A percentile compares a stretch with the other conserved stretches of the same genome.
These are phyloP conservation scores for Phenganax marumi DNA, from an alignment of 92 coral and sea anemone species.

Conservation along the genomic window DNA sequence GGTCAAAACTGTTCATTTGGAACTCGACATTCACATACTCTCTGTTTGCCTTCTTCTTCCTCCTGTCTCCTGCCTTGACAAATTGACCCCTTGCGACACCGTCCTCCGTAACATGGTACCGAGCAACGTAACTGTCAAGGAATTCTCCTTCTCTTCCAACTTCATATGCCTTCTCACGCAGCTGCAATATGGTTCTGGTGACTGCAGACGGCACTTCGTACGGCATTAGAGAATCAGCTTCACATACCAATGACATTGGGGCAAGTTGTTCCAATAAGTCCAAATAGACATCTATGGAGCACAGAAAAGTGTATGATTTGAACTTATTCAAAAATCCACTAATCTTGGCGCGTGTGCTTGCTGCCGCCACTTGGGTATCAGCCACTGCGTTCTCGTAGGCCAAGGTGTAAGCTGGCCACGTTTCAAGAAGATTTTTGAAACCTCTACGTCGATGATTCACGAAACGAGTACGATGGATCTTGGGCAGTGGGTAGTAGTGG, in stretches of 20 bases:
- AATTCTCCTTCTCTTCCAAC: constrained; percentile 24
- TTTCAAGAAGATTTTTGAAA: constrained; percentile 42
- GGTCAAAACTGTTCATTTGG: constrained; percentile 6
- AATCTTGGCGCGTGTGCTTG: constrained; percentile 36
- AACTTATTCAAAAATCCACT: constrained; percentile 43
- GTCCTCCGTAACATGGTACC: constrained; percentile 24
- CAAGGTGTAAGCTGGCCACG: constrained; percentile 45
- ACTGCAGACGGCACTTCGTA: constrained; percentile 44
- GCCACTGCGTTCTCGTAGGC: constrained; percentile 43
- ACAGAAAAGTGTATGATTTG: constrained; percentile 44
- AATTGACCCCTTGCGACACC: constrained; percentile 31
- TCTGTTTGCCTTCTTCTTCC: constrained; percentile 29
- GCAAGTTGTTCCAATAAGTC: constrained; percentile 50
- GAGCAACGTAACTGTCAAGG: constrained; percentile 20
- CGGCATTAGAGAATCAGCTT: constrained; percentile 44
- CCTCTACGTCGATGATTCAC: constrained; percentile 52
- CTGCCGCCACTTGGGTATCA: constrained; percentile 1
- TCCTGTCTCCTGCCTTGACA: constrained; percentile 43
- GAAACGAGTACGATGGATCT: constrained; percentile 52
- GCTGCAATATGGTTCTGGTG: constrained; percentile 34
- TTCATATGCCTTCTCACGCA: constrained; percentile 38
- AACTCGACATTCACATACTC: constrained; percentile 37
- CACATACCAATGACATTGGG: constrained; percentile 40
- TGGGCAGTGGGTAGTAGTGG: constrained; percentile 39
- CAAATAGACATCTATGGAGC: constrained; percentile 30